Evolutionary conservation across 2,113 vertebrate genomes (phyloP), one percentile per base, ranked within the genome.

Genomic region (Pithys albifrons): DNA sequence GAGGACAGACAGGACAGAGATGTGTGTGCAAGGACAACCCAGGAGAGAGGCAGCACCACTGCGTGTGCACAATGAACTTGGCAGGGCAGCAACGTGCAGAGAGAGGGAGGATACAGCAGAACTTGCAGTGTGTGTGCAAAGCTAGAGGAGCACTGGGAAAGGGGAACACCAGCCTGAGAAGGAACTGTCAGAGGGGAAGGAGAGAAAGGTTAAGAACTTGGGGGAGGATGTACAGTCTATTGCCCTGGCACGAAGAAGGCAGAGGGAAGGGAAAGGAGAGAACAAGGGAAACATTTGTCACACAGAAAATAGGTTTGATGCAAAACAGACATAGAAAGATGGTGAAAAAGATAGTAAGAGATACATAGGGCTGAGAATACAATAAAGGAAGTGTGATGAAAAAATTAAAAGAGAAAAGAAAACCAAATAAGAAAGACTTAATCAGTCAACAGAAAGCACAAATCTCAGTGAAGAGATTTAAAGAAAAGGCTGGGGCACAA

Each of bases 181-280:
- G 89, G 92, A 96, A 95, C 85, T 76, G 49, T 71, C 61, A 77
- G 87, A 88, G 57, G 61, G 76, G 74, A 88, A 92, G 75, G 79
- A 89, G 39, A 51, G 43, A 80, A 39, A 95, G 58, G 54, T 64
- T 43, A 45, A 81, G 51, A 95, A 91, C 23, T 28, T 58, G 80
- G 41, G 70, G 33, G 76, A 92, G 70, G 88, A 93, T 69, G n/a
- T 43, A 55, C 69, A 87, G 76, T 71, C 85, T 73, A 55, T 7
- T 86, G 90, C 83, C 91, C 61, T 84, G 80, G 72, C 64, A 89
- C 2, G 14, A 93, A 78, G 86, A 77, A 84, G 46, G 91, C 16
- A 58, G 74, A 86, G 57, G 37, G 57, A 95, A 85, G 89, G 66
- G 39, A 92, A 74, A 88, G 71, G 76, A 90, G 48, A 0, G 2